These are phyloP conservation scores for Diaprepes abbreviatus DNA, from an alignment of 2,888 invertebrate species.

Conservation along the genomic window DNA sequence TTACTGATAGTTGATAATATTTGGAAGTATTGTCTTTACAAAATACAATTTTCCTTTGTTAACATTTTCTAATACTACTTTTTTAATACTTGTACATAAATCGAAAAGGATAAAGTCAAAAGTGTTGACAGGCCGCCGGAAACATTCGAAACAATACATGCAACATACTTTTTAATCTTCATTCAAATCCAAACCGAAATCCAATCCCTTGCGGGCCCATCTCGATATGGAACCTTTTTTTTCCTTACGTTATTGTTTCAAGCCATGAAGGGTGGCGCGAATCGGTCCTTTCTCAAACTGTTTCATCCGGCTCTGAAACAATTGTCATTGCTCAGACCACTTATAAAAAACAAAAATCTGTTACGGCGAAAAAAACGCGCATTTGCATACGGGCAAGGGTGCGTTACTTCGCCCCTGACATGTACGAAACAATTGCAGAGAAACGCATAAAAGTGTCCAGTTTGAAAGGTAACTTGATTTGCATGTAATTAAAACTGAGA, in stretches of 20 bases:
- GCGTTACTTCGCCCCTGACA: slow-evolving; percentile 34
- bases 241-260: slow-evolving; percentile 42
- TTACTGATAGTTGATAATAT: no score
- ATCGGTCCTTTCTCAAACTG: slow-evolving; percentile 46
- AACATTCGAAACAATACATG: slow-evolving; percentile 25
- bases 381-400: slow-evolving; percentile 44
- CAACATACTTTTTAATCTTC: slow-evolving; percentile 32
- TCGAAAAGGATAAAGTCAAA: slow-evolving; percentile 10
- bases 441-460: slow-evolving; percentile 51
- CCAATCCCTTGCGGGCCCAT: slow-evolving; percentile 45
- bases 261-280: slow-evolving; percentile 40
- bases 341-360: slow-evolving; percentile 46
- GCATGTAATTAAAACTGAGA: slow-evolving; percentile 50
- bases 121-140: slow-evolving; percentile 23
- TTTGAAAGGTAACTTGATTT: slow-evolving; percentile 51
- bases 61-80: no score
- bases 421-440: slow-evolving; percentile 42
- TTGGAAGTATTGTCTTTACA: no score
- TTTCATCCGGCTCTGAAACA: slow-evolving; percentile 48
- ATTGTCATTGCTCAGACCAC: slow-evolving; percentile 47
- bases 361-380: slow-evolving; percentile 42
- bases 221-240: slow-evolving; percentile 43
- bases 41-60: no score
- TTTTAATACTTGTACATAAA: no score
- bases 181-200: slow-evolving; percentile 43